Evolutionary conservation across 2,888 invertebrate genomes (phyloP).

Genomic region (Cephus nigrinus): DNA sequence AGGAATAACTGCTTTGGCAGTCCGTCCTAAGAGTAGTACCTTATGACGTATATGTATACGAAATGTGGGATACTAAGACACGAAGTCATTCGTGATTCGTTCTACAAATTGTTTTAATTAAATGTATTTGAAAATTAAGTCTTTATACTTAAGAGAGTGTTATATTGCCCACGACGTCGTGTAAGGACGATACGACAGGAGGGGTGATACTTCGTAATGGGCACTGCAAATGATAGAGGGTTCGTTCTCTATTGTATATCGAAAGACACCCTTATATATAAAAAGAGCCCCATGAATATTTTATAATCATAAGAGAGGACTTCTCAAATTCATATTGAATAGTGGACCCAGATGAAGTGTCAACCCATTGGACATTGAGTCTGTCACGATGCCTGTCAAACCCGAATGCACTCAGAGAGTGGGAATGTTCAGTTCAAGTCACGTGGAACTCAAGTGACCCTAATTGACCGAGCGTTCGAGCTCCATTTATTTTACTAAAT

Average conservation of each 20-base stretch:
- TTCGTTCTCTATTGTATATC: slow-evolving; percentile 9
- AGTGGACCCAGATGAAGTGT: not conserved
- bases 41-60: not conserved
- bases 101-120: not conserved
- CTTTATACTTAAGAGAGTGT: not conserved
- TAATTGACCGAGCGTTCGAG: not conserved
- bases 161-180: not conserved
- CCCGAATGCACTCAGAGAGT: not conserved
- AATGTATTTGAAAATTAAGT: not conserved
- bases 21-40: not conserved
- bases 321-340: not conserved
- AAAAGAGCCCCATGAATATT: slow-evolving; percentile 20
- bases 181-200: slow-evolving; percentile 9
- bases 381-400: not conserved
- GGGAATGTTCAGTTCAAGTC: not conserved
- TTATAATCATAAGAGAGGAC: slow-evolving; percentile 7
- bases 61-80: not conserved
- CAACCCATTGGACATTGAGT: not conserved
- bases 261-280: slow-evolving; percentile 5
- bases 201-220: slow-evolving; percentile 20
- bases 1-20: not conserved
- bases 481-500: not conserved
- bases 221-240: slow-evolving; percentile 29
- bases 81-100: not conserved
- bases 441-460: not conserved